Evolutionary conservation across 2,888 invertebrate species (phyloP), one percentile per base, ranked within the genome.

Genomic region (Arrhopalites spinosus): DNA sequence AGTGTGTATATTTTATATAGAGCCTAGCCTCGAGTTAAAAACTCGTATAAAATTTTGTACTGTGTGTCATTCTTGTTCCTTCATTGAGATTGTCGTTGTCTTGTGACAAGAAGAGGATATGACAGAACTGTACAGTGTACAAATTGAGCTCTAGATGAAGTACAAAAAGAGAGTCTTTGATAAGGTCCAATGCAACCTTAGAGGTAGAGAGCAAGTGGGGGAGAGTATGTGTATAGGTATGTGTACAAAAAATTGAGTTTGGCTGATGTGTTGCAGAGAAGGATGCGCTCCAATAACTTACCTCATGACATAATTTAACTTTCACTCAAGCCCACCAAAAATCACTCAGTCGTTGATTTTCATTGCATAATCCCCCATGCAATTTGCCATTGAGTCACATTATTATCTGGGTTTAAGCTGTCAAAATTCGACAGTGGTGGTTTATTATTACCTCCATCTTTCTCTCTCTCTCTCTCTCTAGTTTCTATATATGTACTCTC

Each of bases 261-360:
- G 25, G 27, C 23, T 7, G 25, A 59, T 23, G 36, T n/a, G 67
- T 67, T 67, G 59, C 23, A 47, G 73, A 77, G 47, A 63, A 73
- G 63, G 77, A 77, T 79, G 74, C 79, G 79, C 79, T 79, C 79
- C 79, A 79, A 79, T 79, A 79, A 79, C 73, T 79, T 74, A 66
- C 61, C 76, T 77, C 75, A 78, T 79, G 77, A 79, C 78, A 78
- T 78, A 78, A 78, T 79, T 75, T 74, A 61, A 79, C 79, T 79
- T 79, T 79, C 79, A 77, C 77, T 79, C 74, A 74, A 74, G 73
- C 76, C 73, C 79, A 76, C 76, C 73, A 77, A 78, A 78, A 79
- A 73, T 77, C 76, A 76, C 74, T 77, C 45, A 63, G 63, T 61
- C 75, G 73, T 75, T 77, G 68, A 70, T 61, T 68, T 69, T 64